A percentile compares a stretch with the other conserved stretches of the same genome.
phyloP scores from a whole-genome alignment of 2,888 invertebrate species.

The Macaria liturata region DNA sequence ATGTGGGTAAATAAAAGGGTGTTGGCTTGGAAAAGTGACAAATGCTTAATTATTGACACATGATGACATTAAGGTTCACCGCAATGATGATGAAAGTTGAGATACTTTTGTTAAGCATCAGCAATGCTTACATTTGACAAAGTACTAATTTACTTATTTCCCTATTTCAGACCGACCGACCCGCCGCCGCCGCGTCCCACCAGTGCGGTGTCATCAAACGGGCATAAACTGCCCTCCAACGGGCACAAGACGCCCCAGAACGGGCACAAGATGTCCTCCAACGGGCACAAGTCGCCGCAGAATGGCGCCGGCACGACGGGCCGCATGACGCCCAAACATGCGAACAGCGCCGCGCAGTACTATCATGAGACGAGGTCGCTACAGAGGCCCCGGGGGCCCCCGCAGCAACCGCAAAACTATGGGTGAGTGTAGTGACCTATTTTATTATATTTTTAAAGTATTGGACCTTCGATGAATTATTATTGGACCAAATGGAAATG shows the following conservation, averaged over 20 bases:
- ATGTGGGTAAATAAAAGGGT: too few species aligned
- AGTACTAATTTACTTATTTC: too few species aligned
- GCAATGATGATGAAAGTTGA: too few species aligned
- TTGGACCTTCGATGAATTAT: too few species aligned
- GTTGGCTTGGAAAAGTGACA: too few species aligned
- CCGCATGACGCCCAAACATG: constrained; percentile 42
- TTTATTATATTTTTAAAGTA: background rate
- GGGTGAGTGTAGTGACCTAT: constrained; percentile 60
- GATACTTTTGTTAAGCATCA: too few species aligned
- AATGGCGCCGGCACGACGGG: constrained; percentile 47
- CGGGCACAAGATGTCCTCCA: constrained; percentile 21
- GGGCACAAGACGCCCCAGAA: constrained; percentile 25
- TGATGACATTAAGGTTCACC: too few species aligned
- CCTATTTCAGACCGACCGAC: constrained; percentile 45
- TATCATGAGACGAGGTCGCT: constrained; percentile 85
- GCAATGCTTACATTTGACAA: too few species aligned
- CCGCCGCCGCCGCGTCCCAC: constrained; percentile 44
- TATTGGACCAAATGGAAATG: too few species aligned
- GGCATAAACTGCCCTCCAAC: constrained; percentile 18
- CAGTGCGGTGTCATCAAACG: constrained; percentile 22
- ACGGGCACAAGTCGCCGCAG: constrained; percentile 31
- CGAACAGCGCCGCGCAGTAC: constrained; percentile 65
- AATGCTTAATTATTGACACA: too few species aligned
- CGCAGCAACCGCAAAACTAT: constrained; percentile 40
- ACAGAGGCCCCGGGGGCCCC: constrained; percentile 78